Evolutionary conservation across 1,140 invertebrate genomes (phyloP), one percentile per base, ranked within the genome.

Genomic region (Papilio glaucus): DNA sequence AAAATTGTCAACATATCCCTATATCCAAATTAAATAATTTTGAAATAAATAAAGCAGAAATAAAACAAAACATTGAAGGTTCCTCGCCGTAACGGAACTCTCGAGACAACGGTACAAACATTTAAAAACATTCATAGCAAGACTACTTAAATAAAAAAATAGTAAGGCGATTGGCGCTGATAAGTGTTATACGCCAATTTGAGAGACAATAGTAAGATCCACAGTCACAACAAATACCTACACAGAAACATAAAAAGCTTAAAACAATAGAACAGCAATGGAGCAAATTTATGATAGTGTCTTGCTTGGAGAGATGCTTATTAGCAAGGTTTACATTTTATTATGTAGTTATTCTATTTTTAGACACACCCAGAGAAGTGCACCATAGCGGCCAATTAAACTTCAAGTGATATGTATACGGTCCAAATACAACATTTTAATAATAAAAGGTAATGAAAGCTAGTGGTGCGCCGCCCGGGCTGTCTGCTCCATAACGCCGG

Each of bases 191-290:
- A 84, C 81, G 81, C 84, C 79, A 85, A 80, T 82, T 73, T 78
- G 74, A 85, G 79, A 87, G 77, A 88, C 76, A 87, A 83, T 84
- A 87, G 80, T 84, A 88, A 85, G 79, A 87, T 81, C 82, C 83
- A 88, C 85, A 88, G 81, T 82, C 82, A 91, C 87, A 88, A 88
- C 84, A 89, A 78, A 86, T 85, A 87, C 86, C 84, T 89, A 88
- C 82, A 87, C 86, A 86, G 87, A 74, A 87, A 89, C 85, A 89
- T 86, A 88, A 88, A 89, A 90, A 90, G 85, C 86, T 86, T 78
- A 78, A 84, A 85, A 85, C 57, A 84, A 85, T 82, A 85, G 68
- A 82, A 89, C 87, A 88, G 84, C 83, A 85, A 89, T 86, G 81
- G 87, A 89, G 85, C 85, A 86, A 84, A 79, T 79, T 83, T 78